Base-by-base conservation (phyloP, 2,113 vertebrate species). In the Daphoenositta chrysoptera region DNA sequence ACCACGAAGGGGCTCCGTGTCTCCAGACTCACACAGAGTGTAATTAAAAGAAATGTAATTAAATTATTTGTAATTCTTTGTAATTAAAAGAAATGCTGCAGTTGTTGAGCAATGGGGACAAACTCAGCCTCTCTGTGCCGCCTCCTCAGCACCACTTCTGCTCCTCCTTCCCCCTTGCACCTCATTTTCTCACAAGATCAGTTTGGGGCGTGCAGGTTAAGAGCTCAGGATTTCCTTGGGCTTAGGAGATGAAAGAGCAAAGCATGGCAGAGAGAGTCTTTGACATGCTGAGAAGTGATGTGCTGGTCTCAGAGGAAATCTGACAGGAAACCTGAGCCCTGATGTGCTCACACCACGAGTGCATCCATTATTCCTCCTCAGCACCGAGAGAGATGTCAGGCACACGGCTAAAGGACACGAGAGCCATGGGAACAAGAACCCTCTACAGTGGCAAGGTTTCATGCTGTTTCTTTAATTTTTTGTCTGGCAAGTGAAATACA, bases 401-500 rank as follows among this genome's bases (percentile, higher is more conserved):
- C 63, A 70, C 50, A 15, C 0, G 1, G 83, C 69, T 21, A 53
- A 91, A 79, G 86, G 86, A 82, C 76, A 65, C 78, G 33, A 77
- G 84, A 80, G 78, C 72, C 73, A 47, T 21, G 18, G 79, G 90
- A 89, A 77, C 0, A 4, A 87, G 51, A 60, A 51, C 51, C 60
- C 86, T 85, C 90, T 19, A 26, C 39, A 45, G 60, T 40, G 80
- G 88, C 78, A 90, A 4, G 2, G 44, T 80, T 93, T 90, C 90
- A 27, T 94, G 93, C 93, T 95, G 88, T 95, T 96, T 69, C 96
- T 96, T 96, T 96, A 95, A 95, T 96, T 97, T 94, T 96, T 97
- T 95, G 96, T 96, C 95, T 97, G 95, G 95, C 94, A 96, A 97
- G 93, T 95, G 83, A 95, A 96, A 91, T 79, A 33, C 16, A 94